A percentile compares a stretch with the other conserved stretches of the same genome.
These are phyloP conservation scores for Biston betularia DNA, from an alignment of 2,888 invertebrate species.

Conservation along the genomic window DNA sequence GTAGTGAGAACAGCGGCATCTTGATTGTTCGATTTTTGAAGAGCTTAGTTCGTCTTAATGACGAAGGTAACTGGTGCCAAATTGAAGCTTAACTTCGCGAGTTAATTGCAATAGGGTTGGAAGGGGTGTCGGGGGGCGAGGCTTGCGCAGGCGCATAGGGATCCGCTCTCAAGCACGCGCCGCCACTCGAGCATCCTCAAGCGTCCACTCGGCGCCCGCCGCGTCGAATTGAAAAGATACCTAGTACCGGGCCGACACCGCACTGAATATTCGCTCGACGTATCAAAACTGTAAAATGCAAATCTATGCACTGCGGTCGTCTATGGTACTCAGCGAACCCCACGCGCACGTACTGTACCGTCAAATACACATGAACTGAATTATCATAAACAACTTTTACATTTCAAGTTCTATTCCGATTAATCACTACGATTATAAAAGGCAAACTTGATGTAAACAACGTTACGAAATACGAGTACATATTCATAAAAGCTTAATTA, in stretches of 20 bases:
- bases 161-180: constrained; percentile 81
- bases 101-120: constrained; percentile 79
- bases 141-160: constrained; percentile 77
- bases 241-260: constrained; percentile 72
- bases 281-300: constrained; percentile 86
- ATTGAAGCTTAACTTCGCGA: constrained; percentile 70
- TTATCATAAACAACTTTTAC: constrained; percentile 63
- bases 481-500: constrained; percentile 49
- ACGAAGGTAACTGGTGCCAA: constrained; percentile 63
- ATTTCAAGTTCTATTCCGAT: background rate
- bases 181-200: constrained; percentile 76
- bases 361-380: constrained; percentile 77
- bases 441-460: constrained; percentile 32
- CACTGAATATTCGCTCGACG: constrained; percentile 83
- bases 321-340: constrained; percentile 73
- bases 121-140: constrained; percentile 40
- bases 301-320: constrained; percentile 84
- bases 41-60: constrained; percentile 43
- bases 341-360: constrained; percentile 56
- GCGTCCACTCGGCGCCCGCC: constrained; percentile 78
- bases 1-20: constrained; percentile 28
- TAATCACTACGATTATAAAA: background rate
- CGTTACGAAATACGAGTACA: constrained; percentile 54
- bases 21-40: constrained; percentile 22
- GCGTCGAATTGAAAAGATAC: constrained; percentile 84